These are phyloP conservation scores for Echinarachnius parma DNA, from an alignment of 53 echinoderm and acorn worm species.

Conservation along the genomic window DNA sequence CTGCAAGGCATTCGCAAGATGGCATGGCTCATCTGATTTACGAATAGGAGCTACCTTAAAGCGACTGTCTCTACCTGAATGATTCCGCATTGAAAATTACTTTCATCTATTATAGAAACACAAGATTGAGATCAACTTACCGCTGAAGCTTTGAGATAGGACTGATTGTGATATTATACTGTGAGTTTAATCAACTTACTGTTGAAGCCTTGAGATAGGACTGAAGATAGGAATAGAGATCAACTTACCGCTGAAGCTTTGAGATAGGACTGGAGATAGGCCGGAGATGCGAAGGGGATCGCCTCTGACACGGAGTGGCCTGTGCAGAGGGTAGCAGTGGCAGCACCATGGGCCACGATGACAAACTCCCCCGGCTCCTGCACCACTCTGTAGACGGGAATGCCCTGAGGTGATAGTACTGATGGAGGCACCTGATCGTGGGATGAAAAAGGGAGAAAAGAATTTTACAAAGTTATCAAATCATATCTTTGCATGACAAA, in stretches of 20 bases:
- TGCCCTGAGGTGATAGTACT: constrained; percentile 26
- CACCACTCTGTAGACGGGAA: constrained; percentile 37
- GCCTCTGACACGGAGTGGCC: constrained; percentile 36
- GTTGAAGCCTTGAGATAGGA: constrained; percentile 4
- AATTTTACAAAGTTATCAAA: too few relatives aligned
- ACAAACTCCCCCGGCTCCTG: constrained; percentile 38
- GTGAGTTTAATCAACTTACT: constrained; percentile 7
- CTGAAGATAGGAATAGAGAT: background rate
- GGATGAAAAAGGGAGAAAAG: too few relatives aligned
- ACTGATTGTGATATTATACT: background rate
- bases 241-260: constrained; percentile 22
- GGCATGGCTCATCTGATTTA: too few relatives aligned
- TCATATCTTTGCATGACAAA: too few relatives aligned
- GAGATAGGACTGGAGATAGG: constrained; percentile 1
- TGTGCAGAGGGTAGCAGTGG: constrained; percentile 24
- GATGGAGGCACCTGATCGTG: constrained; percentile 49
- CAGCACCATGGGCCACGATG: constrained; percentile 15
- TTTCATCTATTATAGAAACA: too few relatives aligned
- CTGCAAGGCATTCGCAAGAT: too few relatives aligned
- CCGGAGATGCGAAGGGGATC: constrained; percentile 20
- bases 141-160: constrained; percentile 16
- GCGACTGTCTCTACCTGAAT: too few relatives aligned
- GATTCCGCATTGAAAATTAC: too few relatives aligned
- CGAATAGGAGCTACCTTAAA: too few relatives aligned
- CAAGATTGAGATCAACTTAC: background rate